Percentiles rank a stretch among this genome's conserved stretches.
phyloP scores from a whole-genome alignment of 2,888 invertebrate genomes.

The Ecdyonurus torrentis region DNA sequence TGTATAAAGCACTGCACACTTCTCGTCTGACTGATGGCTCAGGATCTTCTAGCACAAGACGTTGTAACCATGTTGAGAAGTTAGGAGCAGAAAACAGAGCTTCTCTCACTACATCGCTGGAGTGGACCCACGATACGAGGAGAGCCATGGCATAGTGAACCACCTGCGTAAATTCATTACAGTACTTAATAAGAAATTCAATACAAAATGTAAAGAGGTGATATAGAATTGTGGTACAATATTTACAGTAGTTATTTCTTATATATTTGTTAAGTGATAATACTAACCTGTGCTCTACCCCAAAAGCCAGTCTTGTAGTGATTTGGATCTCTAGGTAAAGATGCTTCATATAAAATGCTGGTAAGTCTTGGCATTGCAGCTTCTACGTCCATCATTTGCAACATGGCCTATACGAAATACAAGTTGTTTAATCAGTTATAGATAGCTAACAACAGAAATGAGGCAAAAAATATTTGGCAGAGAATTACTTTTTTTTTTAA shows the following conservation, averaged over 20 bases:
- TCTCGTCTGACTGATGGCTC: conserved; percentile 83
- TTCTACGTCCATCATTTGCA: conserved; percentile 74
- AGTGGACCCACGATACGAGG: conserved; percentile 84
- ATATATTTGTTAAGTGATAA: conserved; percentile 6
- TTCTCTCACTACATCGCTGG: conserved; percentile 60
- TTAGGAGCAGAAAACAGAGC: conserved; percentile 57
- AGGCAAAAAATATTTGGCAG: conserved; percentile 5
- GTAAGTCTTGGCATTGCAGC: conserved; percentile 68
- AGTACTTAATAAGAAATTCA: not conserved
- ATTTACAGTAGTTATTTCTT: conserved; percentile 11
- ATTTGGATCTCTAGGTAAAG: conserved; percentile 59
- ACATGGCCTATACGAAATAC: conserved; percentile 27
- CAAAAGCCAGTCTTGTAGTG: conserved; percentile 85
- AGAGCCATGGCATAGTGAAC: conserved; percentile 86
- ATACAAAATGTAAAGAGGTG: too few species aligned
- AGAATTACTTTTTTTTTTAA: too few species aligned
- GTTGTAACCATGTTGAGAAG: conserved; percentile 57
- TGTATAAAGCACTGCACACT: conserved; percentile 82
- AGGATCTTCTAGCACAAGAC: conserved; percentile 78
- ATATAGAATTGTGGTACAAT: too few species aligned
- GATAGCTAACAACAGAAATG: conserved; percentile 1
- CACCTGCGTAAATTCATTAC: conserved; percentile 30
- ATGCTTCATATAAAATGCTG: conserved; percentile 74
- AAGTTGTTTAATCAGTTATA: conserved; percentile 3
- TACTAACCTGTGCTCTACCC: conserved; percentile 64